Evolutionary conservation across 2,888 invertebrate species (phyloP).

Genomic region (Drosophila barbarae): DNA sequence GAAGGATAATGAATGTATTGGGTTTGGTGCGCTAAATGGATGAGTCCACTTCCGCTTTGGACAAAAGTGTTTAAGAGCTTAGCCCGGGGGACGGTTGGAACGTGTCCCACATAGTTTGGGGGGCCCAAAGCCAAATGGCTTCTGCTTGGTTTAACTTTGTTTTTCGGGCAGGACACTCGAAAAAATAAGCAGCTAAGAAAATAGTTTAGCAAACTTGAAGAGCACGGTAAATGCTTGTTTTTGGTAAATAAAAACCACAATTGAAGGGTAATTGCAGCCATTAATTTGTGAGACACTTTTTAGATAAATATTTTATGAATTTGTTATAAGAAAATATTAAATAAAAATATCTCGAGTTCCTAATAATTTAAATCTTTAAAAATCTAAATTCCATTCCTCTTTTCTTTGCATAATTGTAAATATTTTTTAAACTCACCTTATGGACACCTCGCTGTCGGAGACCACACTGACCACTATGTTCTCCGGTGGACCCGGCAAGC

Average conservation of each 20-base stretch:
- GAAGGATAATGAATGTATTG: constrained; percentile 69
- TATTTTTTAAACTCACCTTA: constrained; percentile 76
- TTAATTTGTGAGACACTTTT: neutral
- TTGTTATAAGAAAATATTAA: neutral
- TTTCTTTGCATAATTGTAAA: neutral
- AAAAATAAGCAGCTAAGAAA: neutral
- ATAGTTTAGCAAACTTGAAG: neutral
- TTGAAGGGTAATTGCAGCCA: neutral
- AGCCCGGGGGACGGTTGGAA: constrained; percentile 15
- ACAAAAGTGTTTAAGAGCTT: constrained; percentile 55
- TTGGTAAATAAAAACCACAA: no score
- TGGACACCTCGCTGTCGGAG: constrained; percentile 82
- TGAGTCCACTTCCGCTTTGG: constrained; percentile 62
- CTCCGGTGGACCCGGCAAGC: constrained; percentile 89
- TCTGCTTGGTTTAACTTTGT: constrained; percentile 39
- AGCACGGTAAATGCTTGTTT: no score
- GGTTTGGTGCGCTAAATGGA: constrained; percentile 60
- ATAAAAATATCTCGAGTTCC: neutral
- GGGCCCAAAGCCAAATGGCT: constrained; percentile 35
- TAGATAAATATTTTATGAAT: neutral
- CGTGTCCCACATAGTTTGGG: constrained; percentile 20
- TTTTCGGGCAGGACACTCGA: constrained; percentile 19
- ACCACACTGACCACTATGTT: constrained; percentile 83
- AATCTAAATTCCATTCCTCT: neutral
- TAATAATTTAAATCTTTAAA: no score